A percentile compares a stretch with the other conserved stretches of the same genome.
Conservation (phyloP, 2,888 invertebrate genomes). For the Pristionchus exspectatus region DNA sequence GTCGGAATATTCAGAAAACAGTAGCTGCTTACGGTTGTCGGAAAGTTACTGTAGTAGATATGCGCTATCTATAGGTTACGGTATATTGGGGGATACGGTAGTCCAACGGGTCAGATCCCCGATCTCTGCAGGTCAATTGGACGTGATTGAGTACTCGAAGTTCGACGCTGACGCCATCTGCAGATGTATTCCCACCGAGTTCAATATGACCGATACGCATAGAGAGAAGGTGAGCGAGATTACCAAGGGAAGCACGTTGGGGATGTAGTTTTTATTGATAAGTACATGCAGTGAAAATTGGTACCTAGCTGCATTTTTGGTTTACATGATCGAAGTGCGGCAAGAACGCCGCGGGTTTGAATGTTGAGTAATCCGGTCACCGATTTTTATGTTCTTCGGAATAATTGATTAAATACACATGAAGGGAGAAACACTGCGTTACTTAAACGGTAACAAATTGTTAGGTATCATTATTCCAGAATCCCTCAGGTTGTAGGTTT, state of each 20-base stretch:
- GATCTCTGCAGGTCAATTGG: constrained; percentile 60
- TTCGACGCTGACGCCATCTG: constrained; percentile 60
- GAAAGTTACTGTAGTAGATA: no score
- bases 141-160: constrained; percentile 71
- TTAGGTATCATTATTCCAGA: no score
- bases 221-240: not conserved
- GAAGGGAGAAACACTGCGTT: no score
- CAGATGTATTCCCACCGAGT: constrained; percentile 42
- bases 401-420: no score
- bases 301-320: not conserved
- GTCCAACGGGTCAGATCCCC: not conserved
- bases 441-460: no score
- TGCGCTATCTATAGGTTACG: not conserved
- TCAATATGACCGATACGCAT: constrained; percentile 43
- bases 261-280: no score
- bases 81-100: not conserved
- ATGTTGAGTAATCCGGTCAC: not conserved
- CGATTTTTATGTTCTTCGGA: not conserved
- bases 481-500: no score
- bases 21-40: no score
- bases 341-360: not conserved
- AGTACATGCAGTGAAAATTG: no score
- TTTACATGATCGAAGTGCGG: not conserved
- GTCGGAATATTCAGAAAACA: no score
- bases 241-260: not conserved